Evolutionary conservation across 2,888 invertebrate species (phyloP), one percentile per base, ranked within the genome.

Genomic region (Isotomurus palustris): DNA sequence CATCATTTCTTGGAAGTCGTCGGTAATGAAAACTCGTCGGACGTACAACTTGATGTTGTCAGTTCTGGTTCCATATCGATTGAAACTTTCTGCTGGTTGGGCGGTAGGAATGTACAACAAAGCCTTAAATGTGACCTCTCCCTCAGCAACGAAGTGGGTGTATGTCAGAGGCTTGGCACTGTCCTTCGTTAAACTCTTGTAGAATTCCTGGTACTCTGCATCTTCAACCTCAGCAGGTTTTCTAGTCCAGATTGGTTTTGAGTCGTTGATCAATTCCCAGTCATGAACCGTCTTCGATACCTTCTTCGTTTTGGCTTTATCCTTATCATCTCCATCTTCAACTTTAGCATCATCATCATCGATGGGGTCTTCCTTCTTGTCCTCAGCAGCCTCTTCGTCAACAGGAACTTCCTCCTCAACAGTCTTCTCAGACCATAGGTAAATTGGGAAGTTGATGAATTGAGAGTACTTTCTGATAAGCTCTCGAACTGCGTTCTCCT

Each of bases 1-100:
- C 88, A 99, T 91, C 87, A 99, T 92, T 75, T 99, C 97, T 76
- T 92, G 92, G 81, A 99, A 97, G 79, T 99, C 94, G 76, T 99
- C 97, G 8, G 97, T 97, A 78, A 99, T 99, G 80, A 99, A 99
- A 17, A 99, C 99, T 62, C 99, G 83, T 60, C 97, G 84, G 55
- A 99, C 99, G 77, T 92, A 99, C 62, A 99, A 81, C 81, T 96
- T 96, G 73, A 96, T 95, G 77, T 91, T 87, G 76, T 96, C 95
- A 3, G 87, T 85, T 74, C 89, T 89, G 68, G 92, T 89, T 71
- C 96, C 97, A 76, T 97, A 97, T 74, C 86, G 85, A 78, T 93
- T 93, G 82, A 99, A 97, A 72, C 87, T 87, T 75, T 99, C 97
- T 10, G 85, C 81, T 1, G 96, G 95, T 74, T 94, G 90, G 32